Conservation (phyloP, 30 jellyfish, hydroid and myxozoan species). For the Turritopsis rubra region DNA sequence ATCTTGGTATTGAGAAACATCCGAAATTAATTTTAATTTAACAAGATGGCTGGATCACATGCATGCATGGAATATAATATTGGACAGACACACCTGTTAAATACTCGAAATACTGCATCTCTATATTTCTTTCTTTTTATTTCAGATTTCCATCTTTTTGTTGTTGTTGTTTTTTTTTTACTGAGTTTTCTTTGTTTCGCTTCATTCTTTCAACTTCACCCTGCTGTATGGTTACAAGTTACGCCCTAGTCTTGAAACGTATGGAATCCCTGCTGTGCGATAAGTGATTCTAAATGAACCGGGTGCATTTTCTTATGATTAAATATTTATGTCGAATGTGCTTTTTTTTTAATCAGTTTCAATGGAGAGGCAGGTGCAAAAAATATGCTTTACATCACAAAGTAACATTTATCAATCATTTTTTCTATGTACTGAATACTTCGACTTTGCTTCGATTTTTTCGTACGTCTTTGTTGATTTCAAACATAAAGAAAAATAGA, state of each 20-base stretch:
- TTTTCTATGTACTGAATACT: background rate
- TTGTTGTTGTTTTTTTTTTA: no score
- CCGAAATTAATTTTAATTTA: background rate
- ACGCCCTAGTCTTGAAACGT: background rate
- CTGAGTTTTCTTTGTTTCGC: background rate
- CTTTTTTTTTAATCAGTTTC: background rate
- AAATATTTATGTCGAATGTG: background rate
- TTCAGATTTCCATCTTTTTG: background rate
- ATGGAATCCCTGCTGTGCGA: background rate
- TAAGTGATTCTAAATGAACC: background rate
- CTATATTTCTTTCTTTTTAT: background rate
- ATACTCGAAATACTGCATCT: no score
- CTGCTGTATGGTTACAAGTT: background rate
- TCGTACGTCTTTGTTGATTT: background rate
- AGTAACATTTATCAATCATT: background rate
- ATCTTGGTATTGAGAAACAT: background rate
- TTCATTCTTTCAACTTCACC: background rate
- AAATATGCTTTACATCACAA: background rate
- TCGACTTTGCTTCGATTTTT: background rate
- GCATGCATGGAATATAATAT: no score
- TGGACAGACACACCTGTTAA: no score
- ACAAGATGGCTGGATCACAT: no score
- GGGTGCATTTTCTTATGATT: background rate
- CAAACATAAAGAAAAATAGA: background rate
- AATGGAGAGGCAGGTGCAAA: background rate